Base-by-base conservation (phyloP, 2,797 vertebrate species). In the Danio choprae region DNA sequence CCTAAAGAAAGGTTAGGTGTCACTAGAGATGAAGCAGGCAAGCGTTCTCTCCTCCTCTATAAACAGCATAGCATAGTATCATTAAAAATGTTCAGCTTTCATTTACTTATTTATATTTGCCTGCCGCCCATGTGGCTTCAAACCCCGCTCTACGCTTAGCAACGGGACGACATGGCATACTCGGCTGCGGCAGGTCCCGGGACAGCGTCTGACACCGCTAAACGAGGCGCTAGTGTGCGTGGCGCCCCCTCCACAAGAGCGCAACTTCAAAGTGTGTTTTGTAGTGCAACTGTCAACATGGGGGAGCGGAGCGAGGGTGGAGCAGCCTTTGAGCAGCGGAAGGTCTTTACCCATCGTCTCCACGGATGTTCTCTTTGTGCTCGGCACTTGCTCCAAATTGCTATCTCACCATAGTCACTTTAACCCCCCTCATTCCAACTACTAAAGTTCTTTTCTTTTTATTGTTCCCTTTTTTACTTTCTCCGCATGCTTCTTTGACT, bases 271-370 rank as follows among this genome's bases (percentile, higher is more conserved):
- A 94, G 91, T 87, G 88, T 91, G 89, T 92, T 93, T 90, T 93
- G 91, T 89, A 92, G 91, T 91, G 90, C 90, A 90, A 92, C 92
- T 93, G 94, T 95, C 93, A 94, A 93, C 92, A 91, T 90, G 88
- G 88, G 91, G 91, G 87, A 88, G 88, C 36, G 56, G 72, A 83
- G 75, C 84, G 89, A 91, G 91, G 91, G 91, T 92, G 92, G 91
- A 90, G 91, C 91, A 90, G 90, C 87, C 89, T 94, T 94, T 94
- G 93, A 93, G 92, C 88, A 81, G 88, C 83, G 78, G 79, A 77
- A 87, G 93, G 91, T 92, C 92, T 94, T 94, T 93, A 91, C 91
- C 90, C 89, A 86, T 46, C 89, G 84, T 91, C 91, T 93, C 85
- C 77, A 85, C 86, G 87, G 79, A 84, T 85, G 91, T 91, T 91